These are phyloP conservation scores for Heteromurus nitidus DNA, from an alignment of 2,888 invertebrate species.

Conservation along the genomic window DNA sequence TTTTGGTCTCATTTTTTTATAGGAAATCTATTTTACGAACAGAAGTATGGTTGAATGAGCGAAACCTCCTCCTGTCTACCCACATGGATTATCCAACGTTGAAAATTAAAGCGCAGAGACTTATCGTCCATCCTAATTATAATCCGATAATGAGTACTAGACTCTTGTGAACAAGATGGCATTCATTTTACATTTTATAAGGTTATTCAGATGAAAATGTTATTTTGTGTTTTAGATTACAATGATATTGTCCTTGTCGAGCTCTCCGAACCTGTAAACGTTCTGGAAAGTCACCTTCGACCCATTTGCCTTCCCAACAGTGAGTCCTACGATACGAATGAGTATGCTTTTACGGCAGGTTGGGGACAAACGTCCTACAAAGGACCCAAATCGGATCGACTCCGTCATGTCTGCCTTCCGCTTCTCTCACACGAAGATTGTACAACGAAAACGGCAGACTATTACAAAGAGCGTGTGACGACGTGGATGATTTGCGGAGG, in stretches of 20 bases:
- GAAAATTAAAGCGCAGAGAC: constrained; percentile 53
- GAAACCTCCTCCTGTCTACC: constrained; percentile 42
- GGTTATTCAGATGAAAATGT: neutral
- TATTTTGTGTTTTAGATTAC: constrained; percentile 34
- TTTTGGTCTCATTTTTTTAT: neutral
- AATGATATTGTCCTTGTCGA: constrained; percentile 62
- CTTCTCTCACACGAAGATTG: constrained; percentile 40
- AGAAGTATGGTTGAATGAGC: constrained; percentile 65
- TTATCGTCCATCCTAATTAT: constrained; percentile 61
- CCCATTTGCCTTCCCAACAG: constrained; percentile 63
- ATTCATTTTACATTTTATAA: no score
- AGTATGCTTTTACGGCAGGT: constrained; percentile 55
- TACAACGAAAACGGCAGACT: constrained; percentile 26
- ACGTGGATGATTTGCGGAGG: constrained; percentile 64
- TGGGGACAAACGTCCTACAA: constrained; percentile 54
- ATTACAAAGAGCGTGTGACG: constrained; percentile 52
- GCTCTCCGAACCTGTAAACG: constrained; percentile 52
- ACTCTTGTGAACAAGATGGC: no score
- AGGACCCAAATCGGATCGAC: constrained; percentile 52
- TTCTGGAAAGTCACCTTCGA: constrained; percentile 38
- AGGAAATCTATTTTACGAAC: constrained; percentile 36
- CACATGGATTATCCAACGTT: constrained; percentile 42
- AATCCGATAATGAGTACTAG: constrained; percentile 49
- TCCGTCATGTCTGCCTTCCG: constrained; percentile 56
- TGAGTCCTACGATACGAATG: constrained; percentile 16